phyloP scores from a whole-genome alignment of 1,140 invertebrate genomes.

The Dendrolimus punctatus region DNA sequence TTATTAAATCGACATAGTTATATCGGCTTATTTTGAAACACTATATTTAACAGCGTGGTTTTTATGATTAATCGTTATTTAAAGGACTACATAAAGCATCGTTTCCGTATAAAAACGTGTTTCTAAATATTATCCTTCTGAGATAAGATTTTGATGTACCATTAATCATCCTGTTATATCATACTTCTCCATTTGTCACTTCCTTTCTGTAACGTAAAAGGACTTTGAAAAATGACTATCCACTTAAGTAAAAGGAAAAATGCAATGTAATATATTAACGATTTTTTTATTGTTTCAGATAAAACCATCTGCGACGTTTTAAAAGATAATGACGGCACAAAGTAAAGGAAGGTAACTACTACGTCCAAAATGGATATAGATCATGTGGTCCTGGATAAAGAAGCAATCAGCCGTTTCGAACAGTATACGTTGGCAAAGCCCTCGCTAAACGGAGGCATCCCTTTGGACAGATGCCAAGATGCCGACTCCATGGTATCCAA shows the following conservation, averaged over 20 bases:
- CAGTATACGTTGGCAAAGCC: constrained; percentile 63
- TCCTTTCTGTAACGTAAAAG: constrained; percentile 28
- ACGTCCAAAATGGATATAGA: constrained; percentile 58
- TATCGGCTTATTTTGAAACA: too few relatives aligned
- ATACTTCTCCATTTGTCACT: constrained; percentile 56
- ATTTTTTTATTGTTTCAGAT: constrained; percentile 52
- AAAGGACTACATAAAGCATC: not conserved
- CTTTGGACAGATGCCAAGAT: constrained; percentile 66
- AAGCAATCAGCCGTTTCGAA: constrained; percentile 62
- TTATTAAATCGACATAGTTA: too few relatives aligned
- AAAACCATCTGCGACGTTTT: constrained; percentile 7
- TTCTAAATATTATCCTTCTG: constrained; percentile 10
- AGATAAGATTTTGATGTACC: constrained; percentile 17
- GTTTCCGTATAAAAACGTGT: constrained; percentile 5
- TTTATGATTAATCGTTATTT: too few relatives aligned
- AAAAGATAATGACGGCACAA: constrained; percentile 37
- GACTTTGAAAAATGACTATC: constrained; percentile 51
- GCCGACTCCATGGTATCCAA: constrained; percentile 61
- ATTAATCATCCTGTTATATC: constrained; percentile 37
- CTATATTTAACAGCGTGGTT: too few relatives aligned
- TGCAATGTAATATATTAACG: constrained; percentile 10
- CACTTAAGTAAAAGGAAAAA: constrained; percentile 25
- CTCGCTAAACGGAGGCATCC: constrained; percentile 55
- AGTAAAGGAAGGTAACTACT: constrained; percentile 36
- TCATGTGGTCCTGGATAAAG: constrained; percentile 63